phyloP scores from a whole-genome alignment of 2,888 invertebrate genomes.

The Electrophaes corylata region DNA sequence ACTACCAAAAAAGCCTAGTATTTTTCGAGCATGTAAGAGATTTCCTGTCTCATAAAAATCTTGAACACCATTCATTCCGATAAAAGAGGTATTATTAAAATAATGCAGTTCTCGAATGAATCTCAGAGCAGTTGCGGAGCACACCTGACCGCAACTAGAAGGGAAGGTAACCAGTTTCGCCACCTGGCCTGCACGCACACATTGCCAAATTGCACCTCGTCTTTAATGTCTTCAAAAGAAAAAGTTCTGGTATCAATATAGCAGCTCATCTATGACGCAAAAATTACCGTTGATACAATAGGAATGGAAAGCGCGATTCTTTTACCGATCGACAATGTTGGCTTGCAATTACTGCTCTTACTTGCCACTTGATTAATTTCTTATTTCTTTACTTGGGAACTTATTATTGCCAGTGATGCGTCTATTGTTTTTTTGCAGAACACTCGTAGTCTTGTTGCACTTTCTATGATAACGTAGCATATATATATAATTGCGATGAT shows the following conservation, averaged over 20 bases:
- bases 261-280: conserved; percentile 37
- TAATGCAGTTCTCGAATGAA: conserved; percentile 35
- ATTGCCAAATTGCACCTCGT: conserved; percentile 50
- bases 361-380: conserved; percentile 58
- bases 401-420: conserved; percentile 49
- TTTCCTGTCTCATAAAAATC: conserved; percentile 42
- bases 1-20: no score
- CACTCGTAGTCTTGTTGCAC: conserved; percentile 43
- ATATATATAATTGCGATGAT: conserved; percentile 35
- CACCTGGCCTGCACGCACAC: conserved; percentile 61
- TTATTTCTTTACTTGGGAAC: conserved; percentile 56
- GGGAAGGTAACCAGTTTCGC: conserved; percentile 70
- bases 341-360: conserved; percentile 56
- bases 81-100: conserved; percentile 39
- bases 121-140: conserved; percentile 55
- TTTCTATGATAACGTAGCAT: conserved; percentile 53
- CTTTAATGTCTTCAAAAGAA: conserved; percentile 45
- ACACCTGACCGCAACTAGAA: conserved; percentile 61
- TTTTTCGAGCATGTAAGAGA: not conserved
- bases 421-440: conserved; percentile 59
- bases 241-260: conserved; percentile 27
- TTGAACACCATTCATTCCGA: conserved; percentile 26
- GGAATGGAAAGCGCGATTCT: conserved; percentile 57
- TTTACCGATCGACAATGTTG: conserved; percentile 49
- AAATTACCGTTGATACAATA: conserved; percentile 44